A percentile compares a stretch with the other conserved stretches of the same genome.
Conservation (phyloP, 1,140 invertebrate species). For the Drosophila varians region DNA sequence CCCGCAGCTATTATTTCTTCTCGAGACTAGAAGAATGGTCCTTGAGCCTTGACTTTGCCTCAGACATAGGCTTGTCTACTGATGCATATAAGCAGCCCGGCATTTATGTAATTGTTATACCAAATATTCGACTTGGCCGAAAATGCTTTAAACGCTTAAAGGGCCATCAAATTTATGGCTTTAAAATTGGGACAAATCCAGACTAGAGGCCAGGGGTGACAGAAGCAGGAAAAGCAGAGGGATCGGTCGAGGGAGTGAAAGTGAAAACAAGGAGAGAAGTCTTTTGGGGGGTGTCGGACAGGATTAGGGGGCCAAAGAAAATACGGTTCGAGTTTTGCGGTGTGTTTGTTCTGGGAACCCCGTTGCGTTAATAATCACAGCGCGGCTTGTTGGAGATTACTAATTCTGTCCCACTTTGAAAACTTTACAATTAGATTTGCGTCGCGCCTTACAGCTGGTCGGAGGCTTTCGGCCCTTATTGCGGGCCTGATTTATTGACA, state of each 20-base stretch:
- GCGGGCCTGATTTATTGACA: conserved; percentile 70
- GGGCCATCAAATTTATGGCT: conserved; percentile 71
- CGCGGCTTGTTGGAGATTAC: conserved; percentile 40
- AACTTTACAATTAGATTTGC: conserved; percentile 78
- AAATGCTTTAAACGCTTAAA: conserved; percentile 68
- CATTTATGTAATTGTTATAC: conserved; percentile 78
- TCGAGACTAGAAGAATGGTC: conserved; percentile 19
- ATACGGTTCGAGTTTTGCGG: conserved; percentile 1
- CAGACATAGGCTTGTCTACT: conserved; percentile 38
- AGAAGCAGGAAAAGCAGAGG: not conserved
- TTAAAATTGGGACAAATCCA: conserved; percentile 65
- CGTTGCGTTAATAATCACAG: conserved; percentile 60
- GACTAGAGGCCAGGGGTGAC: not conserved
- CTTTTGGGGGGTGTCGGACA: conserved; percentile 2
- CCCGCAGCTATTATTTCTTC: conserved; percentile 57
- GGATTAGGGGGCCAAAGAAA: conserved; percentile 6
- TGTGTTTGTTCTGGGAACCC: conserved; percentile 17
- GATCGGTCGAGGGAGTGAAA: not conserved
- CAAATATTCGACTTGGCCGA: conserved; percentile 64
- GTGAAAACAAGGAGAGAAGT: conserved; percentile 4
- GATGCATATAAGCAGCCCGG: conserved; percentile 62
- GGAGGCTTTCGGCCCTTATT: conserved; percentile 22
- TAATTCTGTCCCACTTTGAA: conserved; percentile 61
- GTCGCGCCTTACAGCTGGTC: conserved; percentile 29
- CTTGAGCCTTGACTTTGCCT: conserved; percentile 38